phyloP scores from a whole-genome alignment of 2,888 invertebrate species.

The Steinernema hermaphroditum region DNA sequence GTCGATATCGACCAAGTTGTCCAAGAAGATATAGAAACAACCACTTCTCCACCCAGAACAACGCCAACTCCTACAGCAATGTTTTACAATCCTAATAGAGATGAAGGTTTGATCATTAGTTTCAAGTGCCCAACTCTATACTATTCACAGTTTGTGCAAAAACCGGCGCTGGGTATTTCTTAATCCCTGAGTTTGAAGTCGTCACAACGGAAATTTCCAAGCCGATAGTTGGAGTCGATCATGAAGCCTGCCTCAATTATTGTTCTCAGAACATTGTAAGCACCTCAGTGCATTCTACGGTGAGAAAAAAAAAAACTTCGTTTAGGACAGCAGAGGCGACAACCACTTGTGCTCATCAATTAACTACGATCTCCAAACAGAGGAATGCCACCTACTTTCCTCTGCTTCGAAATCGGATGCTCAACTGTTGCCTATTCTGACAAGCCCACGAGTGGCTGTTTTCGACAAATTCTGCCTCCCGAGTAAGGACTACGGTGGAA shows the following conservation, averaged over 20 bases:
- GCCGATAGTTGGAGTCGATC: conserved; percentile 34
- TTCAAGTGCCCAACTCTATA: background rate
- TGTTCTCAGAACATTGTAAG: conserved; percentile 28
- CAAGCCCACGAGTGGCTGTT: background rate
- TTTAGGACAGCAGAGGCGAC: conserved; percentile 39
- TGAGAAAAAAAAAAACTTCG: conserved; percentile 10
- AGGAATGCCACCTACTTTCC: conserved; percentile 33
- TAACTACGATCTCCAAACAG: conserved; percentile 33
- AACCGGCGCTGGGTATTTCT: conserved; percentile 11
- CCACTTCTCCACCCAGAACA: background rate
- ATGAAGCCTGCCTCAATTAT: conserved; percentile 39
- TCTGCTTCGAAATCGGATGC: background rate
- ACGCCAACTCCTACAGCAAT: conserved; percentile 3
- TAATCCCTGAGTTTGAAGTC: conserved; percentile 23
- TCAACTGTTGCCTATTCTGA: background rate
- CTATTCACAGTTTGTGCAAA: background rate
- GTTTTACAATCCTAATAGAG: conserved; percentile 6
- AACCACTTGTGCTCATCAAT: conserved; percentile 28
- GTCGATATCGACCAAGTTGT: background rate
- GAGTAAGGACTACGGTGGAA: background rate
- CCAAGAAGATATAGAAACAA: conserved; percentile 37
- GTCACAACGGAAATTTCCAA: background rate
- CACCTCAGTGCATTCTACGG: background rate
- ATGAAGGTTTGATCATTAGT: background rate
- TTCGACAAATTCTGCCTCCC: conserved; percentile 32